These are phyloP conservation scores for Chamaetylas fuelleborni DNA, from an alignment of 2,113 vertebrate genomes.

Conservation along the genomic window DNA sequence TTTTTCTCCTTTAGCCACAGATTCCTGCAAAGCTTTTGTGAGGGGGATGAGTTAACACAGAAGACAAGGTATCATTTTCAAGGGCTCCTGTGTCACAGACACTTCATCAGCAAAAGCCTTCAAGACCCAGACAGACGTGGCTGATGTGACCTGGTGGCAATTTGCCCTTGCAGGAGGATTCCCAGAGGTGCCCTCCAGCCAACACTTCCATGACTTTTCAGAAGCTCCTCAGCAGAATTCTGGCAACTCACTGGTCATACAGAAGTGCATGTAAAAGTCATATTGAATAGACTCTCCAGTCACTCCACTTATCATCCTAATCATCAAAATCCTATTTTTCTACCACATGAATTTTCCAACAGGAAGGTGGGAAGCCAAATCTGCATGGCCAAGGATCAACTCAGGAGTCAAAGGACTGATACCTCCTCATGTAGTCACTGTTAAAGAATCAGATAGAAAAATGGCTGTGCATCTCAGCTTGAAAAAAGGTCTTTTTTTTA, in stretches of 20 bases:
- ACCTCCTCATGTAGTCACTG: not conserved
- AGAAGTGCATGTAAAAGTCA: not conserved
- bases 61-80: not conserved
- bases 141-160: not conserved
- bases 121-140: not conserved
- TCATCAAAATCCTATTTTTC: not conserved
- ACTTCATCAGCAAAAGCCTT: not conserved
- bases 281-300: not conserved
- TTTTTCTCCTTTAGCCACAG: not conserved
- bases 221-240: not conserved
- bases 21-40: not conserved
- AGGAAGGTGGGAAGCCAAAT: not conserved
- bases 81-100: not conserved
- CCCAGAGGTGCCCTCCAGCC: not conserved
- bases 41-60: not conserved
- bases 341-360: rapidly evolving
- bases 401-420: not conserved
- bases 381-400: not conserved
- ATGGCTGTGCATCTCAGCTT: not conserved
- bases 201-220: not conserved
- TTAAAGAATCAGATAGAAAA: not conserved
- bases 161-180: not conserved
- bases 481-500: not conserved
- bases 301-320: not conserved
- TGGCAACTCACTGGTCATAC: not conserved